phyloP scores from a whole-genome alignment of 2,888 invertebrate species.

The Drosophila percnosoma region DNA sequence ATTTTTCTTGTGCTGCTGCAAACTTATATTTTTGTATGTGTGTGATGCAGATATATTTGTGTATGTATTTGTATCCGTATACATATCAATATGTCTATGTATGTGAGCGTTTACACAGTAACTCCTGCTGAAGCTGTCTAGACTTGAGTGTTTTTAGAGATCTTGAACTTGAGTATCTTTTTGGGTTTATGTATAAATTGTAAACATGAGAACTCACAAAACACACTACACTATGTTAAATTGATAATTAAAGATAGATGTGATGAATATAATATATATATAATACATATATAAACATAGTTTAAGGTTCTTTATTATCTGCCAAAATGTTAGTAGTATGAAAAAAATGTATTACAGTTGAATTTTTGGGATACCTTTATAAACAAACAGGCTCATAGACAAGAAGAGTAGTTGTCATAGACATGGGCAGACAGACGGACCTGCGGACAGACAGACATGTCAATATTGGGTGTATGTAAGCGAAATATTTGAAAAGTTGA shows the following conservation, averaged over 20 bases:
- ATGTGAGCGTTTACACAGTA: rapidly evolving
- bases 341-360: background rate
- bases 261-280: background rate
- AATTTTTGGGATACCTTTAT: background rate
- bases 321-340: background rate
- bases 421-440: background rate
- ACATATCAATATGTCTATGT: background rate
- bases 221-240: background rate
- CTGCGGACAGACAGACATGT: background rate
- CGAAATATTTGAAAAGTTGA: background rate
- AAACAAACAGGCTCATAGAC: background rate
- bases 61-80: background rate
- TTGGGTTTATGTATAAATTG: background rate
- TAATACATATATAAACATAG: background rate
- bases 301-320: background rate
- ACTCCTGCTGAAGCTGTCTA: background rate
- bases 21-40: background rate
- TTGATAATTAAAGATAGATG: background rate
- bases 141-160: background rate
- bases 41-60: background rate
- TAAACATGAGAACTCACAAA: background rate
- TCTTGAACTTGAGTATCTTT: background rate
- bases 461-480: background rate
- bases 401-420: background rate
- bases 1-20: background rate